A percentile compares a stretch with the other conserved stretches of the same genome.
Conservation (phyloP, 2,113 vertebrate genomes). For the Nesoenas mayeri region DNA sequence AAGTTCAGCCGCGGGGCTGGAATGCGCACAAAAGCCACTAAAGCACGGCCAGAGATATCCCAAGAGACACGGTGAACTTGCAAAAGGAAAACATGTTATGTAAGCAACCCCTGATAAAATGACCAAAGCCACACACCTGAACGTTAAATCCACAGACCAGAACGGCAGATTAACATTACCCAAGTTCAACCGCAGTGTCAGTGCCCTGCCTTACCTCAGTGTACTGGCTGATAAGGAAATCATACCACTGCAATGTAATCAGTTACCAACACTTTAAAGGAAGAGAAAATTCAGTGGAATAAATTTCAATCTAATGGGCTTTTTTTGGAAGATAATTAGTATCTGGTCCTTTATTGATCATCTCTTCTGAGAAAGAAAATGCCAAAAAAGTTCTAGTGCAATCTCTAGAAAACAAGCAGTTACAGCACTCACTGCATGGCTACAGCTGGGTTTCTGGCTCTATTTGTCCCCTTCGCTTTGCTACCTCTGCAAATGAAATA, state of each 20-base stretch:
- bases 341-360: background rate
- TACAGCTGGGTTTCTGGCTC: background rate
- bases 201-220: background rate
- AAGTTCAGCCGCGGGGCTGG: conserved; percentile 65
- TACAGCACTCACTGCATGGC: background rate
- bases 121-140: conserved; percentile 53
- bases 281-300: background rate
- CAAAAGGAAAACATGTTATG: conserved; percentile 37
- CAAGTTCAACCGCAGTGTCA: background rate
- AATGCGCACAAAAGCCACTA: conserved; percentile 60
- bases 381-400: background rate
- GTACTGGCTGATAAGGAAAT: background rate
- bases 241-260: background rate
- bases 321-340: background rate
- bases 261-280: background rate
- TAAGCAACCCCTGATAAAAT: background rate
- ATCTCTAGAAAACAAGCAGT: background rate
- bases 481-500: background rate
- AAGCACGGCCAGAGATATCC: conserved; percentile 35
- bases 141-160: background rate
- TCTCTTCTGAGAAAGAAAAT: background rate
- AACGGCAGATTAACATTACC: background rate
- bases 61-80: conserved; percentile 43
- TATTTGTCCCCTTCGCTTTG: background rate
- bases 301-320: background rate